phyloP scores from a whole-genome alignment of 2,797 vertebrate species.

The Helarctos malayanus region DNA sequence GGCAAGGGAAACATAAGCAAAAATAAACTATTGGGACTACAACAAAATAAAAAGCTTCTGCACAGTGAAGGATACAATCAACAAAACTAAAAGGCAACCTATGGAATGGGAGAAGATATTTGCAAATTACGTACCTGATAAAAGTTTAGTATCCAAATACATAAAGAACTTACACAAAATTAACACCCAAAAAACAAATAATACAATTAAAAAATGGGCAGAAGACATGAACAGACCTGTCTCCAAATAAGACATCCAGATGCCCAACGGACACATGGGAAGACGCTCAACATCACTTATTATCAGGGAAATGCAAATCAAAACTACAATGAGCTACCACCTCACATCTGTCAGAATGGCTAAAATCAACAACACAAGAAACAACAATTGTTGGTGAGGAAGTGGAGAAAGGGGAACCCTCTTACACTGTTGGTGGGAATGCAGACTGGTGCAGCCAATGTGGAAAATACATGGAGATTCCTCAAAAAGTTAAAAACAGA shows the following conservation, averaged over 20 bases:
- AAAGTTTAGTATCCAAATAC: background rate
- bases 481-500: background rate
- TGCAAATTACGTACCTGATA: background rate
- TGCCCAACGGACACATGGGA: no score
- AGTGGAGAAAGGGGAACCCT: background rate
- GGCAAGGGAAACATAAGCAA: background rate
- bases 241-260: background rate
- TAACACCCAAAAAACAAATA: background rate
- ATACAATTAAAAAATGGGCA: background rate
- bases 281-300: background rate
- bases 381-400: background rate
- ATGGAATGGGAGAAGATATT: background rate
- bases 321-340: background rate
- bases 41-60: background rate
- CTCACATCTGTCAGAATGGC: background rate
- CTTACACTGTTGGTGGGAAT: background rate
- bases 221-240: background rate
- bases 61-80: background rate
- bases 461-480: background rate
- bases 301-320: background rate
- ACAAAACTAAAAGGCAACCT: background rate
- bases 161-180: background rate
- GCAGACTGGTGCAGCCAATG: background rate
- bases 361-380: background rate
- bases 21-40: background rate